Evolutionary conservation across 2,113 vertebrate species (phyloP).

Genomic region (Corydoras sp.): DNA sequence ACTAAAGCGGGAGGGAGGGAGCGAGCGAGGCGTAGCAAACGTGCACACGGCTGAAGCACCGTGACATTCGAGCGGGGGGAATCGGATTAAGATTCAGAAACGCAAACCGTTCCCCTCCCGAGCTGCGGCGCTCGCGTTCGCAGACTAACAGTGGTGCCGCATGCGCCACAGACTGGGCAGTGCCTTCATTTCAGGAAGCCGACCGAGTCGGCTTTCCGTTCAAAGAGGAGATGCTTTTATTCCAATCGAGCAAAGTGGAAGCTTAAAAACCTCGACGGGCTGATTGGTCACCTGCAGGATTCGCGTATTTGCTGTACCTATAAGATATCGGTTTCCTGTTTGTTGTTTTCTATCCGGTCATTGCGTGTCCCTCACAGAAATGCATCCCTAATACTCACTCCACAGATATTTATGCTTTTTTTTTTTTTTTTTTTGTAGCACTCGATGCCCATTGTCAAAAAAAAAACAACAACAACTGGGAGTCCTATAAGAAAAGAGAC

Average conservation of each 20-base stretch:
- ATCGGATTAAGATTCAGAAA: slow-evolving; percentile 2
- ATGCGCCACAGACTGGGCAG: slow-evolving; percentile 47
- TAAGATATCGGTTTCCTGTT: slow-evolving; percentile 14
- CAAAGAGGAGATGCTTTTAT: slow-evolving; percentile 34
- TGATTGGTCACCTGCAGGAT: slow-evolving; percentile 34
- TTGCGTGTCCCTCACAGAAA: slow-evolving; percentile 4
- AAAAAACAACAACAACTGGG: slow-evolving; percentile 3
- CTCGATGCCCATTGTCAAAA: slow-evolving; percentile 44
- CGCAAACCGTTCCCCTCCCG: neutral
- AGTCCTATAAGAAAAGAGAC: slow-evolving; percentile 26
- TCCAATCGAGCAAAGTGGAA: slow-evolving; percentile 28
- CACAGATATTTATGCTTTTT: neutral
- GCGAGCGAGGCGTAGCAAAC: neutral
- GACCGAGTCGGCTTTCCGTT: slow-evolving; percentile 49
- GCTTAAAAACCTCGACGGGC: slow-evolving; percentile 22
- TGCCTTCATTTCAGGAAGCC: slow-evolving; percentile 48
- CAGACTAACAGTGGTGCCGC: slow-evolving; percentile 12
- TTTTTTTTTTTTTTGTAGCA: slow-evolving; percentile 38
- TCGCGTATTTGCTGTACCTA: slow-evolving; percentile 22
- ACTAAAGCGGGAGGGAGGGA: slow-evolving; percentile 9
- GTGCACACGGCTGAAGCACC: neutral
- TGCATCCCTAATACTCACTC: slow-evolving; percentile 11
- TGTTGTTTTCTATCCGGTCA: slow-evolving; percentile 9
- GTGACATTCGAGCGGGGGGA: neutral
- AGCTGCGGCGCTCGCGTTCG: slow-evolving; percentile 6